Evolutionary conservation across 1,140 invertebrate genomes (phyloP), one percentile per base, ranked within the genome.

Genomic region (Rhopalosiphum padi): DNA sequence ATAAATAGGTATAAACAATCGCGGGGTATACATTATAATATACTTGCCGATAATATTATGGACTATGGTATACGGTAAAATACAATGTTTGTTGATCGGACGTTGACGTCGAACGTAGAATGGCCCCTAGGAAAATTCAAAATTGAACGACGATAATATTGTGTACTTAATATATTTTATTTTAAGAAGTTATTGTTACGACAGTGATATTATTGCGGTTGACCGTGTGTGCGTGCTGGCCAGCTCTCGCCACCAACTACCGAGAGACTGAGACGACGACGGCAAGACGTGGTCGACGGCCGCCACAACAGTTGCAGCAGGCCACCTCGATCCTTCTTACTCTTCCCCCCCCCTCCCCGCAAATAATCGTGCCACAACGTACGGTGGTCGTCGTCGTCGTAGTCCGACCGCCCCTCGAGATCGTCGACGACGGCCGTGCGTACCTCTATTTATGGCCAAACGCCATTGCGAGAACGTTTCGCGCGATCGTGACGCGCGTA

Each of bases 391-490:
- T n/a, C n/a, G 37, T 37, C 60, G 15, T 68, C 83, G 83, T 25
- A 3, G 18, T 35, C 77, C 77, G 43, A 37, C 43, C 87, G 85
- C 41, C 85, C 22, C 88, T 41, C 88, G 41, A 89, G 30, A 55
- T 9, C 48, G 35, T 41, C 48, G 48, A 53, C 48, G 48, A 53
- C 48, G 21, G 46, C n/a, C 48, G 51, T 25, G 15, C 91, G 91
- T 92, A 37, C 89, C 88, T 41, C 68, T 85, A 43, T 92, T 91
- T 90, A 51, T 51, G 91, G 91, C 68, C 35, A 77, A 83, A n/a
- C 37, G 90, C 30, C 55, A 43, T 77, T 41, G 46, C 53, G 25
- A 35, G 41, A 43, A 22, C 90, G 30, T 18, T 46, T 35, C 6
- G 68, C 6, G 68, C 55, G 60, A 21, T 22, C 68, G 89, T 90